Evolutionary conservation across 2,797 vertebrate genomes (phyloP).

Genomic region (Acanthurus tractus): DNA sequence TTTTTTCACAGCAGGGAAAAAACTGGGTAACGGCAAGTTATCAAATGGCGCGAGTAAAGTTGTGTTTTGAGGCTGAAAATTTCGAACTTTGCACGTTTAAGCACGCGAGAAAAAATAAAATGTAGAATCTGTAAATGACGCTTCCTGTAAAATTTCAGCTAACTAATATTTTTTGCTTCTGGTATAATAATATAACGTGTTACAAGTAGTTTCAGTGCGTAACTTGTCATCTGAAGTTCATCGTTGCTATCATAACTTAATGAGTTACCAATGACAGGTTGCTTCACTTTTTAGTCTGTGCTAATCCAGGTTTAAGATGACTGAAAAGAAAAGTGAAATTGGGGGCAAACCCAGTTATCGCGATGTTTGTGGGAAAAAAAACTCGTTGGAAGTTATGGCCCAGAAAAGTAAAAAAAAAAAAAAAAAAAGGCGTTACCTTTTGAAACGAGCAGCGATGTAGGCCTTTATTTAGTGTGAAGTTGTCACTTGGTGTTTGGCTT

Average conservation of each 20-base stretch:
- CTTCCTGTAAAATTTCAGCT: neutral
- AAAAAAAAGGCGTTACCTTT: neutral
- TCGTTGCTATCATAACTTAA: neutral
- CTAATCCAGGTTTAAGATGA: neutral
- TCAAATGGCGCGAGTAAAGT: neutral
- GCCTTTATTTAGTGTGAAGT: neutral
- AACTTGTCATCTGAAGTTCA: no score
- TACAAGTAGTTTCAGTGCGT: no score
- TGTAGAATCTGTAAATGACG: neutral
- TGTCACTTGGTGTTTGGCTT: constrained; percentile 17
- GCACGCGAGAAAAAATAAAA: neutral
- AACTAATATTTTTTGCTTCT: no score
- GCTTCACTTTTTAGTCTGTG: neutral
- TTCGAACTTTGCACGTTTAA: neutral
- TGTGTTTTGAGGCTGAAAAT: neutral
- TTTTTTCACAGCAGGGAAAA: neutral
- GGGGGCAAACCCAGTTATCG: neutral
- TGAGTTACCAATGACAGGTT: neutral
- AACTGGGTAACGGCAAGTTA: neutral
- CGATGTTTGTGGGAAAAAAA: neutral
- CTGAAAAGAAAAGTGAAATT: constrained; percentile 1
- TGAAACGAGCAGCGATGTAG: neutral
- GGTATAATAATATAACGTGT: no score
- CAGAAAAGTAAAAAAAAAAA: neutral
- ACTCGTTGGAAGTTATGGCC: neutral